Evolutionary conservation across 2,113 vertebrate genomes (phyloP).

Genomic region (Elanus axillaris): DNA sequence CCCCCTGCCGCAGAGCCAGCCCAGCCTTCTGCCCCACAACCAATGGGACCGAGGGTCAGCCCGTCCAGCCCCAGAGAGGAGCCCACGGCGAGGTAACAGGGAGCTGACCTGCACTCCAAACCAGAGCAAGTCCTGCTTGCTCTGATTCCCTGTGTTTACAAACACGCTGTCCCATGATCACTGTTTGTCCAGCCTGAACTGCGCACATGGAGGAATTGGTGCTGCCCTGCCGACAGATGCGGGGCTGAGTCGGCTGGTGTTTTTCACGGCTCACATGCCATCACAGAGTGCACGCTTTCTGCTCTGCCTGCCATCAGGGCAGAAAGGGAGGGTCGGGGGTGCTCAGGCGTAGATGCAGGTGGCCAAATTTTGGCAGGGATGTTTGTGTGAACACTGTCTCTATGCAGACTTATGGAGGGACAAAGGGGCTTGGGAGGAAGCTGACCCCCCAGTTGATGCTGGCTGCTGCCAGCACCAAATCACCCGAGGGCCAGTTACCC

Average conservation of each 20-base stretch:
- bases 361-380: rapidly evolving
- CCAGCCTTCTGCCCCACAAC: background rate
- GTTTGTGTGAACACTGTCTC: background rate
- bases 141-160: rapidly evolving
- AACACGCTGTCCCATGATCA: rapidly evolving
- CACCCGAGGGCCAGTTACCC: background rate
- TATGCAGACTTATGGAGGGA: rapidly evolving
- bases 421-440: rapidly evolving
- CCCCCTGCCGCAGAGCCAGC: background rate
- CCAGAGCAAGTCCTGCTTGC: rapidly evolving
- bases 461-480: background rate
- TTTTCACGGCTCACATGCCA: rapidly evolving
- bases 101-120: background rate
- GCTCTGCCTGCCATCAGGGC: rapidly evolving
- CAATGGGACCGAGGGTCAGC: background rate
- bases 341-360: background rate
- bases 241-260: rapidly evolving
- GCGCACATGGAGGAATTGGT: rapidly evolving
- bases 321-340: background rate
- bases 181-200: background rate
- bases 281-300: rapidly evolving
- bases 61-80: background rate
- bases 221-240: rapidly evolving
- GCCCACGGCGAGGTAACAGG: background rate
- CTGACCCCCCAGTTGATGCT: background rate